Conservation (phyloP, 2,797 vertebrate species). For the Australoheros facetus region DNA sequence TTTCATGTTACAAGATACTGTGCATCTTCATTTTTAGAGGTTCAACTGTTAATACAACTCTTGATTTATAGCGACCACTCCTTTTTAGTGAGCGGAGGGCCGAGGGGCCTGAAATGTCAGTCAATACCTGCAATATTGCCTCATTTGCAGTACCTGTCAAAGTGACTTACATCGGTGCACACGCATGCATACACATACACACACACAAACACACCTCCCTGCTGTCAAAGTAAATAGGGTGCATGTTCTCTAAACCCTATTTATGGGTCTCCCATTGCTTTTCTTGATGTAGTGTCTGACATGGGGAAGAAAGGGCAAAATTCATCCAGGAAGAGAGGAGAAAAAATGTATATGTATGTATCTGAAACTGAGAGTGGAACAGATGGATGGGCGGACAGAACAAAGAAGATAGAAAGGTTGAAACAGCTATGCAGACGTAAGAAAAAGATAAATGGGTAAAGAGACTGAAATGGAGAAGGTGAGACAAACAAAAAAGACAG, state of each 20-base stretch:
- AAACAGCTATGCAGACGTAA: slow-evolving; percentile 59
- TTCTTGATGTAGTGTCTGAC: slow-evolving; percentile 70
- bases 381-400: slow-evolving; percentile 41
- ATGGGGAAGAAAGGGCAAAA: slow-evolving; percentile 63
- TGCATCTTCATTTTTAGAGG: not conserved
- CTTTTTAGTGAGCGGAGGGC: slow-evolving; percentile 37
- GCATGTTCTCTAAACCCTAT: slow-evolving; percentile 78
- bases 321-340: slow-evolving; percentile 33
- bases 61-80: slow-evolving; percentile 60
- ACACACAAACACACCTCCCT: slow-evolving; percentile 36
- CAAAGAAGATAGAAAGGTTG: slow-evolving; percentile 54
- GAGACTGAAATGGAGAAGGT: slow-evolving; percentile 30
- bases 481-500: slow-evolving; percentile 55
- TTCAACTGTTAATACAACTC: slow-evolving; percentile 27
- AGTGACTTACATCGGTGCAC: slow-evolving; percentile 60
- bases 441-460: slow-evolving; percentile 45
- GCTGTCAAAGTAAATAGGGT: slow-evolving; percentile 75
- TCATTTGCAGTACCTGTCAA: slow-evolving; percentile 77
- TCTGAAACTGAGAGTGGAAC: slow-evolving; percentile 18
- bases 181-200: slow-evolving; percentile 3
- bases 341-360: not conserved
- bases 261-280: slow-evolving; percentile 74
- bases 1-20: not conserved
- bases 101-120: slow-evolving; percentile 50
- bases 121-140: slow-evolving; percentile 76